Evolutionary conservation across 64 coral and sea anemone genomes (phyloP).

Genomic region (Pocillopora verrucosa): DNA sequence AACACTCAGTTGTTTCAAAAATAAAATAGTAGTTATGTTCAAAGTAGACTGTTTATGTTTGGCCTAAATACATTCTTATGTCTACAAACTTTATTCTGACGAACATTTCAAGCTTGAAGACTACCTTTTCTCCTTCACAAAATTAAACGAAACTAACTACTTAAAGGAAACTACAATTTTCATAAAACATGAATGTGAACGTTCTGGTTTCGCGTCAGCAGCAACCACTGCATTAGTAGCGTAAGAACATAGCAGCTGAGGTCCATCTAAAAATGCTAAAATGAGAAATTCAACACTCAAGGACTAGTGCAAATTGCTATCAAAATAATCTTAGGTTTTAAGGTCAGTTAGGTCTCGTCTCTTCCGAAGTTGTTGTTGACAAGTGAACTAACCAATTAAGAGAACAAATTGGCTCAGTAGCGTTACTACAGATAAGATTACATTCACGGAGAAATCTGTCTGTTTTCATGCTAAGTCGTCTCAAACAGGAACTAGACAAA

Average conservation of each 20-base stretch:
- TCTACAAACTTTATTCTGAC: slow-evolving; percentile 19
- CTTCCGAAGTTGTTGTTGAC: slow-evolving; percentile 20
- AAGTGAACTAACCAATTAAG: slow-evolving; percentile 12
- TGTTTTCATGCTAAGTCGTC: not conserved
- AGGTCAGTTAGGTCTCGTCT: not conserved
- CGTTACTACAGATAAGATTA: slow-evolving; percentile 21
- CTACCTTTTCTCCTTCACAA: not conserved
- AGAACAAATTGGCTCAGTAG: slow-evolving; percentile 35
- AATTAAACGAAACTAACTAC: not conserved
- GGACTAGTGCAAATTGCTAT: slow-evolving; percentile 11
- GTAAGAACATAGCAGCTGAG: not conserved
- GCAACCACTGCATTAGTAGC: not conserved
- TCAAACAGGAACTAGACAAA: slow-evolving; percentile 13
- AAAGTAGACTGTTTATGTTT: slow-evolving; percentile 10
- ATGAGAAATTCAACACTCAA: not conserved
- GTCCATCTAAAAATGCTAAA: not conserved
- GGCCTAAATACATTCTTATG: slow-evolving; percentile 9
- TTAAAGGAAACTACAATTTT: not conserved
- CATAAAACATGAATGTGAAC: not conserved
- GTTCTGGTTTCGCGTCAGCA: not conserved
- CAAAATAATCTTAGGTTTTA: slow-evolving; percentile 10
- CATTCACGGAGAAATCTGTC: slow-evolving; percentile 3
- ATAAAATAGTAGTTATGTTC: not conserved
- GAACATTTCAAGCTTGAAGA: not conserved
- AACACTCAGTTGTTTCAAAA: not conserved